Evolutionary conservation across 2,888 invertebrate species (phyloP).

Genomic region (Acanthoscelides obtectus): DNA sequence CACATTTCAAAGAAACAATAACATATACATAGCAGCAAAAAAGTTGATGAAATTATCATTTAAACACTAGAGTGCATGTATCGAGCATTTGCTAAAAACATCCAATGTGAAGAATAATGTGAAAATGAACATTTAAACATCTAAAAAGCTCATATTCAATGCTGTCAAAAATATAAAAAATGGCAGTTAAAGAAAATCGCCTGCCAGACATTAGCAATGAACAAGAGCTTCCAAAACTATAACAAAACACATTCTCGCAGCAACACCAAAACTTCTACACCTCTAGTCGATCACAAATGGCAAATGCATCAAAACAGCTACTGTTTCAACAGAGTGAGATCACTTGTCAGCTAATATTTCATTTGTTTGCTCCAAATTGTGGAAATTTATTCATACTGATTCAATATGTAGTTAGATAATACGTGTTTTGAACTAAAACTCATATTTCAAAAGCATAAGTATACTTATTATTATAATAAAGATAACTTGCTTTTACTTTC

Average conservation of each 20-base stretch:
- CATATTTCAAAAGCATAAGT: too few relatives aligned
- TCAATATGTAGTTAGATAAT: too few relatives aligned
- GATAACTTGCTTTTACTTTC: too few relatives aligned
- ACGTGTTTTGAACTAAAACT: too few relatives aligned
- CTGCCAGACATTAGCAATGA: not conserved
- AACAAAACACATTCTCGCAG: conserved; percentile 38
- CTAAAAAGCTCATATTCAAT: not conserved
- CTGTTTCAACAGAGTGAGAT: not conserved
- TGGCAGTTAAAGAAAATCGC: not conserved
- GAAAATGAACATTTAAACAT: not conserved
- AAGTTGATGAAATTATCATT: too few relatives aligned
- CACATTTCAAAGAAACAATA: too few relatives aligned
- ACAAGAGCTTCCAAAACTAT: not conserved
- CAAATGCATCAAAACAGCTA: not conserved
- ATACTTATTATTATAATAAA: too few relatives aligned
- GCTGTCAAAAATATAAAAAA: not conserved
- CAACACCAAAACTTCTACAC: conserved; percentile 34
- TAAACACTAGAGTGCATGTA: not conserved
- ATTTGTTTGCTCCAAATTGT: too few relatives aligned
- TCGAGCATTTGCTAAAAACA: not conserved
- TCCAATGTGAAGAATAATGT: not conserved
- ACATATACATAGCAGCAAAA: too few relatives aligned
- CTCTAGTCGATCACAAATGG: conserved; percentile 5
- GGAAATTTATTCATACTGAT: too few relatives aligned
- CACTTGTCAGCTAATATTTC: not conserved